phyloP scores from a whole-genome alignment of 2,888 invertebrate genomes.

The Drosophila antonietae region DNA sequence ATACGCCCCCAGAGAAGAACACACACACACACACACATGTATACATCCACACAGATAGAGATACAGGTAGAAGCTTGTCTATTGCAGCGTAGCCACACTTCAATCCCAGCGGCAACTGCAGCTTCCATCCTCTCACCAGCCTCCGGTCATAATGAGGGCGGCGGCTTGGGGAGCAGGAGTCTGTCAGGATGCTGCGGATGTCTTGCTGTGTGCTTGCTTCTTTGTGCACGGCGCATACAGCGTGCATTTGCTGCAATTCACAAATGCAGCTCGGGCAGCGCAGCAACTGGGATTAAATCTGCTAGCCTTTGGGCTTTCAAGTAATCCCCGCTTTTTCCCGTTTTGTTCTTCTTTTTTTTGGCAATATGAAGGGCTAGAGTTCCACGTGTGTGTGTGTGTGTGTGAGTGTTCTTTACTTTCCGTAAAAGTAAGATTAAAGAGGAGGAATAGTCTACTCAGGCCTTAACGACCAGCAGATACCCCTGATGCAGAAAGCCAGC shows the following conservation, averaged over 20 bases:
- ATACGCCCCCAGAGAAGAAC: neutral
- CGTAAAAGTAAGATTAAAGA: slow-evolving; percentile 6
- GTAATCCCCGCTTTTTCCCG: neutral
- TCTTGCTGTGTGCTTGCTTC: neutral
- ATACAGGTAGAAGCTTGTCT: slow-evolving; percentile 20
- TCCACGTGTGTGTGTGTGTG: neutral
- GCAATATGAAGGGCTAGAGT: slow-evolving; percentile 15
- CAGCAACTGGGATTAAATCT: slow-evolving; percentile 1
- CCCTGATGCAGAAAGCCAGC: neutral
- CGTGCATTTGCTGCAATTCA: neutral
- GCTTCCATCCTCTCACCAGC: neutral
- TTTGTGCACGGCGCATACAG: neutral
- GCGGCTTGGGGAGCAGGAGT: too few relatives aligned
- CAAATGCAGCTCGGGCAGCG: neutral
- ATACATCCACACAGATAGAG: neutral
- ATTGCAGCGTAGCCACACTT: slow-evolving; percentile 7
- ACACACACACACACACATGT: neutral
- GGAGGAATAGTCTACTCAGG: neutral
- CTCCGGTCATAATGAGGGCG: neutral
- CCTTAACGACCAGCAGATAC: neutral
- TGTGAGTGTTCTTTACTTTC: slow-evolving; percentile 9
- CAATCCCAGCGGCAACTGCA: neutral
- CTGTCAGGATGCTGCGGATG: neutral
- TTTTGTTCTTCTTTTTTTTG: neutral
- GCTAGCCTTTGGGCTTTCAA: slow-evolving; percentile 7